Evolutionary conservation across 2,888 invertebrate genomes (phyloP), one percentile per base, ranked within the genome.

Genomic region (Sarcophaga rosellei): DNA sequence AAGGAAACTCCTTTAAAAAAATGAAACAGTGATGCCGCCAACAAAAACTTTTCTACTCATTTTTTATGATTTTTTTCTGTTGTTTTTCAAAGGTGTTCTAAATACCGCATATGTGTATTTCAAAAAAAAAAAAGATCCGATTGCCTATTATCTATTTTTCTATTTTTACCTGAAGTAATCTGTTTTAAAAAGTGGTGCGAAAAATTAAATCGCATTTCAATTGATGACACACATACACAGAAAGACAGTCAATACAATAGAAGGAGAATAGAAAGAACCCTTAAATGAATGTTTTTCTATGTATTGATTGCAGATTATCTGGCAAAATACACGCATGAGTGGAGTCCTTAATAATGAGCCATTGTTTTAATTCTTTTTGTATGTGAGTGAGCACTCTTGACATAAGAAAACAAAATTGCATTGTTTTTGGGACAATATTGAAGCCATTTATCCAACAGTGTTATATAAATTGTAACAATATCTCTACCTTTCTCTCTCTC

Each of bases 121-220:
- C 20, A 4, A 35, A 11, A 73, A 78, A 57, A 44, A 11, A 73
- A 78, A 47, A 68, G 53, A 83, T 78, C 74, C 62, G 44, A 74
- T 83, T 83, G 68, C 83, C 68, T 69, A 74, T 74, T 74, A 78
- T 44, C 44, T 44, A 23, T 68, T 5, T 17, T 79, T 44, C n/a
- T n/a, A 21, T 70, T 79, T 76, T 76, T 86, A 86, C 86, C 86
- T 86, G 81, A 86, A 81, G 77, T 83, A 83, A 86, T 81, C 82
- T 83, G 57, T 69, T 82, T 80, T 35, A 35, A 81, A 86, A 81
- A 81, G 83, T 83, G 83, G 86, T 84, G 86, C 83, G 86, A 84
- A 81, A 83, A 77, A 77, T 83, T 75, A 81, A 86, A 81, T 86
- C 74, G 44, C 69, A 69, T 81, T 81, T 83, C 73, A 57, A 77